Base-by-base conservation (phyloP, 2,888 invertebrate genomes). In the Meghimatium bilineatum region DNA sequence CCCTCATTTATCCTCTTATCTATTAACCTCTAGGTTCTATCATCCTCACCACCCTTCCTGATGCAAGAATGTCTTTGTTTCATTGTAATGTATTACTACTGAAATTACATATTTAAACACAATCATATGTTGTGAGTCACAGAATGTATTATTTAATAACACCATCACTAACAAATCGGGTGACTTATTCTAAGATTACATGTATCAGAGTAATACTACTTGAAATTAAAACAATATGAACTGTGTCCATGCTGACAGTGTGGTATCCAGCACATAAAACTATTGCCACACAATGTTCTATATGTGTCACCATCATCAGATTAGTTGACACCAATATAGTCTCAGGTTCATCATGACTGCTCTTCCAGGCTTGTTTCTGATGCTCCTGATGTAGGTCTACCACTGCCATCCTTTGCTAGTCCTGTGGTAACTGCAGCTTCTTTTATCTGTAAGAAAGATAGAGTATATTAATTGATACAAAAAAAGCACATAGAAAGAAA, bases 351-450 rank as follows among this genome's bases (percentile, higher is more conserved):
- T 77, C 66, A 60, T 34, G 49, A 32, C 52, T 32, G 20, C 52
- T 72, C 63, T 49, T 44, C 63, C 32, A 23, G 5, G 20, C 44
- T 67, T 23, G 67, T 56, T 17, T 79, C 66, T 29, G 74, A 49
- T 52, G 32, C 10, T 23, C 49, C 78, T 44, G 78, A 67, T 82
- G 69, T 36, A 44, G 20, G 74, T 56, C 34, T 69, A 29, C n/a
- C n/a, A 32, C 49, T 44, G 26, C 72, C 75, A 71, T 20, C 74
- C 80, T 17, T 56, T 23, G 56, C 56, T 23, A 56, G 23, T 17
- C 56, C 56, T 56, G 56, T 56, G 23, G 56, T 56, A 56, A 89
- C 86, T 26, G 91, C 91, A 56, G 91, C 91, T 79, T 91, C 92
- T 69, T 90, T 90, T 63, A 92, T 91, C 92, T 92, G 87, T 52